A percentile compares a stretch with the other conserved stretches of the same genome.
Evolutionary conservation across 2,797 vertebrate species (phyloP).

Genomic region (Cirrhinus molitorella): DNA sequence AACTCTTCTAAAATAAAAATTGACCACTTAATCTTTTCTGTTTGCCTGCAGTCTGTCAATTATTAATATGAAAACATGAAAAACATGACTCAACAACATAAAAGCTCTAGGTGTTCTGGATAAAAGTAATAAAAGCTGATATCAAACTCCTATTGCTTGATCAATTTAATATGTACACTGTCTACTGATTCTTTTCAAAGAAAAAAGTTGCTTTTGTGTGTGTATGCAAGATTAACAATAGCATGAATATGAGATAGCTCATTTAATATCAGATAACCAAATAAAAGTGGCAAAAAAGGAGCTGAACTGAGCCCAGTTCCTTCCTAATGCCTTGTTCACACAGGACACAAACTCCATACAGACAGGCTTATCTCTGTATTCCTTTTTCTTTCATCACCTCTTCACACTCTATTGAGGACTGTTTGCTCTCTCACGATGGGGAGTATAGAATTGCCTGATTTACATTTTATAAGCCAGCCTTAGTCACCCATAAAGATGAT

Average conservation of each 20-base stretch:
- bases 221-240: neutral
- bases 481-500: conserved; percentile 2
- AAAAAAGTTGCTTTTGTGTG: conserved; percentile 15
- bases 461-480: conserved; percentile 44
- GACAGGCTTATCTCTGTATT: conserved; percentile 30
- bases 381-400: conserved; percentile 40
- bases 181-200: neutral
- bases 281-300: neutral
- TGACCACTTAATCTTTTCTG: conserved; percentile 10
- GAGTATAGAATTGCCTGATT: conserved; percentile 21
- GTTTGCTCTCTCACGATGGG: conserved; percentile 29
- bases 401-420: conserved; percentile 3
- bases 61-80: neutral
- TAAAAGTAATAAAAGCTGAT: neutral
- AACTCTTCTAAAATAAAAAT: conserved; percentile 23
- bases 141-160: conserved; percentile 9
- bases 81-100: neutral
- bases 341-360: conserved; percentile 53
- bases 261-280: neutral
- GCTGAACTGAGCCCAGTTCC: neutral
- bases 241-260: neutral
- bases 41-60: conserved; percentile 1
- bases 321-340: conserved; percentile 32
- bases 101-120: neutral
- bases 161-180: neutral